A percentile compares a stretch with the other conserved stretches of the same genome.
phyloP scores from a whole-genome alignment of 2,797 vertebrate species.

The Anas bernieri region DNA sequence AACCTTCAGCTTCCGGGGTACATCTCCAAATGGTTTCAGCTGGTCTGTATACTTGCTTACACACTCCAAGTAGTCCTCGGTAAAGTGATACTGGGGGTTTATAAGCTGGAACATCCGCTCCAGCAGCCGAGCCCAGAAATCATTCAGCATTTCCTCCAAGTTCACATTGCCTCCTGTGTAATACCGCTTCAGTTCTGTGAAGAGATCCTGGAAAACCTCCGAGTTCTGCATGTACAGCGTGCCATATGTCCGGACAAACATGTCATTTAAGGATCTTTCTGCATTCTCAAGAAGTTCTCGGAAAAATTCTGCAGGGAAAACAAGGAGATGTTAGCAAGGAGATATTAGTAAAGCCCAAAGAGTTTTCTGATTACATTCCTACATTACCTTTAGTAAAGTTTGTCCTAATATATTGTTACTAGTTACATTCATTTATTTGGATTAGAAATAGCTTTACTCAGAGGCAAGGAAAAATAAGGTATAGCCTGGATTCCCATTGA shows the following conservation, averaged over 20 bases:
- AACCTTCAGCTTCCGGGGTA: slow-evolving; percentile 93
- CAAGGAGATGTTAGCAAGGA: background rate
- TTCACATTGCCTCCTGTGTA: slow-evolving; percentile 97
- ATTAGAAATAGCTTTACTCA: background rate
- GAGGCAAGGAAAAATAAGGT: background rate
- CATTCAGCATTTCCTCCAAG: slow-evolving; percentile 95
- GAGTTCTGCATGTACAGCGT: slow-evolving; percentile 97
- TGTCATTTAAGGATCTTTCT: slow-evolving; percentile 92
- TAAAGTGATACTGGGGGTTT: slow-evolving; percentile 96
- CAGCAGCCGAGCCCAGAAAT: slow-evolving; percentile 96
- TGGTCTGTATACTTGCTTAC: slow-evolving; percentile 97
- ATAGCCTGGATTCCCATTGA: background rate
- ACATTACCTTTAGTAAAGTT: background rate
- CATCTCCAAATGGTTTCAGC: slow-evolving; percentile 96
- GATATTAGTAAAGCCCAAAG: accelerated
- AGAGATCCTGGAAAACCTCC: slow-evolving; percentile 96
- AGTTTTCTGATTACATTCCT: background rate
- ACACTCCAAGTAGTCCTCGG: slow-evolving; percentile 97
- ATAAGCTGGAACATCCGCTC: slow-evolving; percentile 98
- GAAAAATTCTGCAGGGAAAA: slow-evolving; percentile 87
- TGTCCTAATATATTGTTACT: background rate
- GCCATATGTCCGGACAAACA: slow-evolving; percentile 94
- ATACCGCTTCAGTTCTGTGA: slow-evolving; percentile 93
- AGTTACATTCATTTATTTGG: background rate
- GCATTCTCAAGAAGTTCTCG: slow-evolving; percentile 94